Evolutionary conservation across 2,797 vertebrate genomes (phyloP).

Genomic region (Ctenosaura bakeri): DNA sequence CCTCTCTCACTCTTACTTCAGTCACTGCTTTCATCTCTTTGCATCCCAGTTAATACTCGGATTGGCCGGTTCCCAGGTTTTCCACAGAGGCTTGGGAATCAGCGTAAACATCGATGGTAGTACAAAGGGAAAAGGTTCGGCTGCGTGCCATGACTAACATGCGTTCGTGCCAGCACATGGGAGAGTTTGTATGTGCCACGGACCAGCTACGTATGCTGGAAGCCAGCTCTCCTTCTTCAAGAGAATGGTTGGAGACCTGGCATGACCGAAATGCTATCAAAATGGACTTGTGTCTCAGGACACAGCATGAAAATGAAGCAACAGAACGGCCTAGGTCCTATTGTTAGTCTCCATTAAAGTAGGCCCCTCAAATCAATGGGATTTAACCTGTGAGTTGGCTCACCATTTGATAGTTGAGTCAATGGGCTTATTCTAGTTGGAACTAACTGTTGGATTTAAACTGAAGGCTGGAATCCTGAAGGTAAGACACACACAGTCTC

Average conservation of each 20-base stretch:
- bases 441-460: too few relatives aligned
- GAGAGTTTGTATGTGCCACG: slow-evolving; percentile 45
- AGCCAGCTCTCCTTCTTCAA: not conserved
- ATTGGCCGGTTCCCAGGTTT: slow-evolving; percentile 53
- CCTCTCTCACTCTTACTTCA: not conserved
- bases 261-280: not conserved
- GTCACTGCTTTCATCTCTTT: slow-evolving; percentile 56
- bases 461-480: too few relatives aligned
- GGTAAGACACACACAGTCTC: too few relatives aligned
- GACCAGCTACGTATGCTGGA: slow-evolving; percentile 39
- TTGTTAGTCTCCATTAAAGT: too few relatives aligned
- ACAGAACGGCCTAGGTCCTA: too few relatives aligned
- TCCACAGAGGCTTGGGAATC: slow-evolving; percentile 59
- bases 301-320: not conserved
- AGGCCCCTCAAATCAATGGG: too few relatives aligned
- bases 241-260: slow-evolving; percentile 11
- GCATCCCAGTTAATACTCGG: slow-evolving; percentile 53
- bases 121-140: slow-evolving; percentile 52
- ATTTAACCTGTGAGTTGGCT: too few relatives aligned
- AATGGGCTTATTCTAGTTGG: too few relatives aligned
- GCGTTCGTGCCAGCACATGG: not conserved
- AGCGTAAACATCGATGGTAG: slow-evolving; percentile 49
- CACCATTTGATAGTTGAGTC: too few relatives aligned
- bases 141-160: slow-evolving; percentile 38
- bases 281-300: not conserved